phyloP scores from a whole-genome alignment of 30 jellyfish, hydroid and myxozoan genomes.

The Aurelia aurita region DNA sequence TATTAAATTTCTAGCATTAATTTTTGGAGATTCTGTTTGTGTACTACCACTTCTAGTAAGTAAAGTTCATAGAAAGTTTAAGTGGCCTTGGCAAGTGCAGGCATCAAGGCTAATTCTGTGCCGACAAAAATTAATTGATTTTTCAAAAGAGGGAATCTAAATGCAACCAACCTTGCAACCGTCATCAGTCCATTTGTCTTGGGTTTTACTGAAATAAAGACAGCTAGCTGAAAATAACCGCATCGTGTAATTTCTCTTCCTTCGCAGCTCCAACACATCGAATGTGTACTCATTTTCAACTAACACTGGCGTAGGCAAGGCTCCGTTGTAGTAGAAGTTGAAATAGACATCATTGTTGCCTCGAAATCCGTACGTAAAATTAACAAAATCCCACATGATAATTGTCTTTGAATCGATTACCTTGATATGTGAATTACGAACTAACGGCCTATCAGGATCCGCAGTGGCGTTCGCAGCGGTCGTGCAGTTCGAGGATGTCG shows the following conservation, averaged over 20 bases:
- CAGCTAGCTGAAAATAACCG: constrained; percentile 78
- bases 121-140: too few relatives aligned
- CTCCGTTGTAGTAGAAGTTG: constrained; percentile 63
- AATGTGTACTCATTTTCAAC: constrained; percentile 65
- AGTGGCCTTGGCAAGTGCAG: too few relatives aligned
- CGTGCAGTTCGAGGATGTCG: constrained; percentile 21
- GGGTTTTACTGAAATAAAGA: constrained; percentile 56
- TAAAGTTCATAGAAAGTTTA: too few relatives aligned
- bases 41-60: too few relatives aligned
- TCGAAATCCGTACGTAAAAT: constrained; percentile 59
- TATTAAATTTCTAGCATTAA: too few relatives aligned
- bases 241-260: constrained; percentile 70
- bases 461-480: constrained; percentile 21
- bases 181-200: constrained; percentile 71
- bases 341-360: constrained; percentile 51
- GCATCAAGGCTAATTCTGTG: too few relatives aligned
- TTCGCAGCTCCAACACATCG: constrained; percentile 68
- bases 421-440: constrained; percentile 58
- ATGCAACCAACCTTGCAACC: constrained; percentile 79
- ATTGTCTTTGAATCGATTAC: constrained; percentile 71
- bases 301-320: constrained; percentile 50
- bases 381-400: constrained; percentile 70
- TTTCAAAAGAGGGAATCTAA: neutral
- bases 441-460: constrained; percentile 9
- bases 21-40: too few relatives aligned